These are phyloP conservation scores for Cephus nigrinus DNA, from an alignment of 2,888 invertebrate species.

Conservation along the genomic window DNA sequence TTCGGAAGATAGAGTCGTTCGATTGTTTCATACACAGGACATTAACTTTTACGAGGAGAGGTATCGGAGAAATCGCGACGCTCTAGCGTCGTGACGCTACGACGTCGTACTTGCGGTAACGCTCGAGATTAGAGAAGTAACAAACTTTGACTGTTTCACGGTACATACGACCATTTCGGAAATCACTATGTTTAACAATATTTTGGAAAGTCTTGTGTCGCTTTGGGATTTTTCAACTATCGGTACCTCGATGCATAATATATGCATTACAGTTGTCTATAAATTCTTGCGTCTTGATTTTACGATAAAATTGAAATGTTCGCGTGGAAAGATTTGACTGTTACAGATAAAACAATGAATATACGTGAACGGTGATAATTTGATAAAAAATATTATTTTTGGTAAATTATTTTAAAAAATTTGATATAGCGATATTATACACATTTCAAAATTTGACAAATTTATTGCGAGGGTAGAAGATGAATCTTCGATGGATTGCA, in stretches of 20 bases:
- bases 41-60: slow-evolving; percentile 47
- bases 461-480: background rate
- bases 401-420: no score
- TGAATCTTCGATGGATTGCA: no score
- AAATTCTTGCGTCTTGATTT: no score
- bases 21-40: slow-evolving; percentile 47
- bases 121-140: background rate
- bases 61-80: slow-evolving; percentile 42
- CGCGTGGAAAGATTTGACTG: no score
- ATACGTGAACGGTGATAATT: no score
- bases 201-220: background rate
- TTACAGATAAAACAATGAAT: no score
- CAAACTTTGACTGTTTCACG: background rate
- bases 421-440: background rate
- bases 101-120: background rate
- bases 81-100: background rate
- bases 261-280: no score
- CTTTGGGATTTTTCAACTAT: background rate
- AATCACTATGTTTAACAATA: background rate
- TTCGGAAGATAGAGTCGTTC: slow-evolving; percentile 21
- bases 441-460: background rate
- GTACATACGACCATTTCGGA: background rate
- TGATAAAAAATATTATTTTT: no score
- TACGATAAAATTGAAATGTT: no score
- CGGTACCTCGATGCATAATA: background rate